Evolutionary conservation across 2,113 vertebrate species (phyloP).

Genomic region (Triplophysa siluroides): DNA sequence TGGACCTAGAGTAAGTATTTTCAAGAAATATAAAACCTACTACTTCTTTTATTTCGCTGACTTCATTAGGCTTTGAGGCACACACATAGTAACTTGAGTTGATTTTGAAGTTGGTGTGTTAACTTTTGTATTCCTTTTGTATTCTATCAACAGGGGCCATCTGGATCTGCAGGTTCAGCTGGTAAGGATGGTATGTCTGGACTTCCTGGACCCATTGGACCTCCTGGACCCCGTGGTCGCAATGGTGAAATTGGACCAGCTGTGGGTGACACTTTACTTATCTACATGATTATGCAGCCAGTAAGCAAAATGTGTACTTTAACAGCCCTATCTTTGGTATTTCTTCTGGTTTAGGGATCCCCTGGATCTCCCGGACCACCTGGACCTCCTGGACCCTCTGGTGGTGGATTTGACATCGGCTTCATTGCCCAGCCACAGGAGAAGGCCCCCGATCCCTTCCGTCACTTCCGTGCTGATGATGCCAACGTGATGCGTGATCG

Average conservation of each 20-base stretch:
- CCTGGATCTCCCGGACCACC: slow-evolving; percentile 88
- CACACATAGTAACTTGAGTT: background rate
- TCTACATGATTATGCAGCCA: background rate
- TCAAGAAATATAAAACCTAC: background rate
- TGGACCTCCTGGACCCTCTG: slow-evolving; percentile 89
- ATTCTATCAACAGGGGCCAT: slow-evolving; percentile 78
- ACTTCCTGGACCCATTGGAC: slow-evolving; percentile 91
- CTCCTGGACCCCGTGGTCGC: slow-evolving; percentile 94
- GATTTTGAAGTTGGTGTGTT: background rate
- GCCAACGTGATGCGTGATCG: slow-evolving; percentile 94
- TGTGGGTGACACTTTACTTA: slow-evolving; percentile 73
- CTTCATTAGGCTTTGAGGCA: background rate
- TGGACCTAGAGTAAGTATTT: slow-evolving; percentile 88
- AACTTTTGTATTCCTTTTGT: slow-evolving; percentile 4
- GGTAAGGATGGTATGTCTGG: slow-evolving; percentile 95
- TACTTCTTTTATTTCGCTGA: background rate
- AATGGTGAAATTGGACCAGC: slow-evolving; percentile 89
- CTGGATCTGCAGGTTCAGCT: slow-evolving; percentile 82
- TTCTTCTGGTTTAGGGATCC: slow-evolving; percentile 77
- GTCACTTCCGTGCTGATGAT: slow-evolving; percentile 89
- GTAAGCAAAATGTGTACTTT: slow-evolving; percentile 27
- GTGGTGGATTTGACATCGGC: slow-evolving; percentile 91
- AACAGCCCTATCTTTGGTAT: background rate
- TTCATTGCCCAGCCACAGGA: slow-evolving; percentile 94
- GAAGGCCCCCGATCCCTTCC: slow-evolving; percentile 89